Conservation (phyloP, 1,140 invertebrate species). For the Drosophila tropicalis region DNA sequence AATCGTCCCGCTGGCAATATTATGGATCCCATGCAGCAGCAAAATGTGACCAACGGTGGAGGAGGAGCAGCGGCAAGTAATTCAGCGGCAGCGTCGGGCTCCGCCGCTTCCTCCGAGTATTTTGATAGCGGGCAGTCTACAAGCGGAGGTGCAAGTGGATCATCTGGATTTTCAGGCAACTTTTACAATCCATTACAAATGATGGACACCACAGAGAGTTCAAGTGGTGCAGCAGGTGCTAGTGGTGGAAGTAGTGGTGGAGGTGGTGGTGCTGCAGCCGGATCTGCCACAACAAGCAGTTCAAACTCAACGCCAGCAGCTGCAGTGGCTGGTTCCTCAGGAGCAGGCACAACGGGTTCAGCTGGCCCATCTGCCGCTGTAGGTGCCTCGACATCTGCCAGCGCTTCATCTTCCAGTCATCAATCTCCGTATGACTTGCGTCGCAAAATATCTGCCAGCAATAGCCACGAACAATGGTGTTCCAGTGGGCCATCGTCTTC, state of each 20-base stretch:
- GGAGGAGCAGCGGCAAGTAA: conserved; percentile 12
- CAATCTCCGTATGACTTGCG: conserved; percentile 93
- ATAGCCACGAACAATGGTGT: conserved; percentile 85
- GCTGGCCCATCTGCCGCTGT: conserved; percentile 42
- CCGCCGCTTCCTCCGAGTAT: conserved; percentile 52
- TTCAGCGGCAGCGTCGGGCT: conserved; percentile 20
- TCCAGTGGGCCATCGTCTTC: conserved; percentile 62
- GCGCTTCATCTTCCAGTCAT: conserved; percentile 84
- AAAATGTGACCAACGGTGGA: conserved; percentile 87
- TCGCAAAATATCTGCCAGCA: conserved; percentile 90
- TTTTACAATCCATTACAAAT: conserved; percentile 61
- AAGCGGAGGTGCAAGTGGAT: conserved; percentile 37
- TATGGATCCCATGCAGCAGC: conserved; percentile 84
- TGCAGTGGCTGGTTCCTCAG: conserved; percentile 35
- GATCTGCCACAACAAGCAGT: conserved; percentile 20
- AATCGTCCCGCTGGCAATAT: conserved; percentile 87
- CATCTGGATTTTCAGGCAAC: conserved; percentile 44
- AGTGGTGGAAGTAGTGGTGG: conserved; percentile 12
- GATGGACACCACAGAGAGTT: conserved; percentile 69
- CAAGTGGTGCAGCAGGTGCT: conserved; percentile 16
- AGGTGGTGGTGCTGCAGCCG: conserved; percentile 18
- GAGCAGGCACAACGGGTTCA: conserved; percentile 52
- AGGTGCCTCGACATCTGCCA: conserved; percentile 31
- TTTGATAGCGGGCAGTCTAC: conserved; percentile 66
- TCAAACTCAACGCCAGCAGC: conserved; percentile 39